Conservation (phyloP, 2,888 invertebrate species). For the Hipparchia semele region DNA sequence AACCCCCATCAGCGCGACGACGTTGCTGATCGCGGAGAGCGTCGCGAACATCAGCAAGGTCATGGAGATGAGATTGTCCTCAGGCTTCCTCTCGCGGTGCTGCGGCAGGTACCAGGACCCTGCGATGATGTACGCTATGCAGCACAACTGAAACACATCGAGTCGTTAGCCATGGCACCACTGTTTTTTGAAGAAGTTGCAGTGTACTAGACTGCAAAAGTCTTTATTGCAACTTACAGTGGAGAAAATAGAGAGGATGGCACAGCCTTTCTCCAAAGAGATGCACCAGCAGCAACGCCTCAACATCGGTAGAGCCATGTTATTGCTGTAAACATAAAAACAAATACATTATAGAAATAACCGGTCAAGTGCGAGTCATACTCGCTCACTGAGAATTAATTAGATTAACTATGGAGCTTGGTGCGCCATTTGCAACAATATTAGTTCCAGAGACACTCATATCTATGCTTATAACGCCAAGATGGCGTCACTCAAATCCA, state of each 20-base stretch:
- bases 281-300: slow-evolving; percentile 64
- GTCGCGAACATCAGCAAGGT: slow-evolving; percentile 75
- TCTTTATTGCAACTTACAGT: slow-evolving; percentile 54
- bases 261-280: slow-evolving; percentile 62
- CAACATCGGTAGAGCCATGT: slow-evolving; percentile 67
- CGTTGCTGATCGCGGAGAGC: slow-evolving; percentile 64
- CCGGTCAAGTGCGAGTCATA: not conserved
- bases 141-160: slow-evolving; percentile 57
- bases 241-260: slow-evolving; percentile 61
- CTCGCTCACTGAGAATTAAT: too few relatives aligned
- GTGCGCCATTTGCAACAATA: too few relatives aligned
- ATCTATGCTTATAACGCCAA: too few relatives aligned
- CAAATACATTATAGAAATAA: not conserved
- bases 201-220: too few relatives aligned
- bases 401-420: too few relatives aligned
- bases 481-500: too few relatives aligned
- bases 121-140: slow-evolving; percentile 59
- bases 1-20: slow-evolving; percentile 64
- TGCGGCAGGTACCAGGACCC: slow-evolving; percentile 66
- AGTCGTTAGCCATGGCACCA: too few relatives aligned
- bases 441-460: too few relatives aligned
- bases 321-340: slow-evolving; percentile 49
- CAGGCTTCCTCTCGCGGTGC: slow-evolving; percentile 57
- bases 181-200: too few relatives aligned
- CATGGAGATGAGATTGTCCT: slow-evolving; percentile 76